phyloP scores from a whole-genome alignment of 2,113 vertebrate species.

The Atherinomorus stipes region DNA sequence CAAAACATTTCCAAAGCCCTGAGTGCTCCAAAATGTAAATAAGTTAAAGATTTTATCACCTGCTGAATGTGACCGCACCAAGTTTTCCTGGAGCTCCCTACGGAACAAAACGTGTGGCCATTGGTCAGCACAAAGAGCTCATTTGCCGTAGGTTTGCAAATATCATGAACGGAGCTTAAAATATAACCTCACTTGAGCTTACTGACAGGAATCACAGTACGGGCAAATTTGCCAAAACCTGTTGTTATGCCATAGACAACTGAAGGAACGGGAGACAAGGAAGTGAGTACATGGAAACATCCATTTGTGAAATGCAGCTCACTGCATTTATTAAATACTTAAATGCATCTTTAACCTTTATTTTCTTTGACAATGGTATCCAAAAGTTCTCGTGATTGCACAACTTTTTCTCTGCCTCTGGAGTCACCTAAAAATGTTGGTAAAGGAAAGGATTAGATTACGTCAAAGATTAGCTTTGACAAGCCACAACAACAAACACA shows the following conservation, averaged over 20 bases:
- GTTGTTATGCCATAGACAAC: slow-evolving; percentile 99
- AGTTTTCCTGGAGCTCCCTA: slow-evolving; percentile 96
- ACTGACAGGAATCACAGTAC: slow-evolving; percentile 92
- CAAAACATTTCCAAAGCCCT: neutral
- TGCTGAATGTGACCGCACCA: slow-evolving; percentile 97
- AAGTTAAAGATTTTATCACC: slow-evolving; percentile 80
- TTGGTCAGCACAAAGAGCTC: neutral
- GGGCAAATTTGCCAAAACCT: slow-evolving; percentile 98
- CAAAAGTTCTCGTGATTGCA: slow-evolving; percentile 91
- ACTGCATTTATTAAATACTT: neutral
- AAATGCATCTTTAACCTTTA: slow-evolving; percentile 82
- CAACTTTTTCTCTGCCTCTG: slow-evolving; percentile 88
- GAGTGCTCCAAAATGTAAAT: neutral
- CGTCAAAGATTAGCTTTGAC: slow-evolving; percentile 49
- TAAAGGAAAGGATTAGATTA: neutral
- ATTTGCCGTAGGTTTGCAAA: slow-evolving; percentile 2
- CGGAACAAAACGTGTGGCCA: slow-evolving; percentile 37
- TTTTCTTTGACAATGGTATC: slow-evolving; percentile 94
- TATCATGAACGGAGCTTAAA: neutral
- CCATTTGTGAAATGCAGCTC: too few relatives aligned
- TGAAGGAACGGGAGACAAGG: slow-evolving; percentile 69
- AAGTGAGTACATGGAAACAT: neutral
- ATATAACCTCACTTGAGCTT: slow-evolving; percentile 88
- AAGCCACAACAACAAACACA: slow-evolving; percentile 6
- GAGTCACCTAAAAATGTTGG: slow-evolving; percentile 86